Evolutionary conservation across 2,888 invertebrate genomes (phyloP).

Genomic region (Eucriotettix oculatus): DNA sequence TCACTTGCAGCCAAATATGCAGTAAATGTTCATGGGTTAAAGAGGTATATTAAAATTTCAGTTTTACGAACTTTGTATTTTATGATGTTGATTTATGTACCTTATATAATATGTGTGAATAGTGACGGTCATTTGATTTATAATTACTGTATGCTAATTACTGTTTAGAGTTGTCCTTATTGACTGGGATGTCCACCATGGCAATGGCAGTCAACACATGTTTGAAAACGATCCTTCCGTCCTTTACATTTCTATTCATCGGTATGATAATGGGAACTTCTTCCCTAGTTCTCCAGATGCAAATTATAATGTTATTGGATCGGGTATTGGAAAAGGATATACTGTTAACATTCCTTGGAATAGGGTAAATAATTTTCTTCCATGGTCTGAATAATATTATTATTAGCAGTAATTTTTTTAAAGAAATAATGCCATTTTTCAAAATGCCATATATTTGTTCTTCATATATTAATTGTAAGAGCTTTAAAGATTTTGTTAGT

Average conservation of each 20-base stretch:
- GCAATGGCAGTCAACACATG: conserved; percentile 76
- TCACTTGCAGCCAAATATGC: conserved; percentile 69
- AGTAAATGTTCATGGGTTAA: conserved; percentile 36
- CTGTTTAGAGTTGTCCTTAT: conserved; percentile 48
- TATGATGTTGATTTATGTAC: not conserved
- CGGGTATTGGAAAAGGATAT: conserved; percentile 52
- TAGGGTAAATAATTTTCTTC: conserved; percentile 31
- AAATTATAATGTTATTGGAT: conserved; percentile 41
- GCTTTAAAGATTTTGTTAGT: no score
- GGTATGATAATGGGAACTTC: conserved; percentile 76
- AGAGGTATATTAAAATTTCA: conserved; percentile 28
- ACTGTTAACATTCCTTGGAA: conserved; percentile 93
- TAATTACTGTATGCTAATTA: conserved; percentile 1
- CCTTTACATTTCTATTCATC: conserved; percentile 80
- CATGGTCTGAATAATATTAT: not conserved
- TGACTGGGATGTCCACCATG: conserved; percentile 96
- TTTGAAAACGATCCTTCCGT: conserved; percentile 63
- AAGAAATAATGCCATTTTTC: no score
- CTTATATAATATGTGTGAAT: no score
- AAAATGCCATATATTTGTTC: no score
- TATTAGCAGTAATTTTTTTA: not conserved
- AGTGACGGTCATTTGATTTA: not conserved
- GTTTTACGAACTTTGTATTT: not conserved
- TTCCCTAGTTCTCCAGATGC: conserved; percentile 62
- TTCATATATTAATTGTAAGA: no score